These are phyloP conservation scores for Tyto alba DNA, from an alignment of 2,113 vertebrate genomes.

Conservation along the genomic window DNA sequence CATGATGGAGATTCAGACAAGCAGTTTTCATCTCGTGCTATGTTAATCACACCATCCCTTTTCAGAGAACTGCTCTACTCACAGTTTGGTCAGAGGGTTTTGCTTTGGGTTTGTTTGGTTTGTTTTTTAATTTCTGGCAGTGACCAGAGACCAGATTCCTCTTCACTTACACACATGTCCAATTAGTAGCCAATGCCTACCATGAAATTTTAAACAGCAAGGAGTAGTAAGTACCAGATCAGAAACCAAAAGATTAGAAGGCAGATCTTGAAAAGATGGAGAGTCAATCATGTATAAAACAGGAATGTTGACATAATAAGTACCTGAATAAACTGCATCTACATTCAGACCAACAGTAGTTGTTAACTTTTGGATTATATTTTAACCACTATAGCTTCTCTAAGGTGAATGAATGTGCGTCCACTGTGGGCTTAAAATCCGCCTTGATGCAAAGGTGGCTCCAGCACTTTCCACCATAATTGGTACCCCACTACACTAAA, in stretches of 20 bases:
- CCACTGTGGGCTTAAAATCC: background rate
- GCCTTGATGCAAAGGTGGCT: background rate
- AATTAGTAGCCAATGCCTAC: background rate
- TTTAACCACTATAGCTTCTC: background rate
- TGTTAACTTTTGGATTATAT: background rate
- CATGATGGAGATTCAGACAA: background rate
- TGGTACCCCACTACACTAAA: background rate
- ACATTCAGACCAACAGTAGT: background rate
- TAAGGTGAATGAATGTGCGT: background rate
- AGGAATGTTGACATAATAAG: background rate
- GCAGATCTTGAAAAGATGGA: background rate
- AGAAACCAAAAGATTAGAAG: background rate
- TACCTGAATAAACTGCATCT: background rate
- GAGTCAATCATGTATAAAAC: background rate
- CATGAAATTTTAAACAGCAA: background rate
- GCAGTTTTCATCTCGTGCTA: background rate
- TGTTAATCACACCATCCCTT: background rate
- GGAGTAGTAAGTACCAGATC: background rate
- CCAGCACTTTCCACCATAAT: background rate
- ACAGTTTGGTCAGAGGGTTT: background rate
- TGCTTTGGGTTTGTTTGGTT: background rate
- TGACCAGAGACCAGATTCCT: background rate
- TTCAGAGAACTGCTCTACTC: background rate
- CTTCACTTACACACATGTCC: background rate
- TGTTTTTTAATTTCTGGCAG: background rate